Percentiles rank a stretch among this genome's conserved stretches.
These are phyloP conservation scores for Sula dactylatra DNA, from an alignment of 2,113 vertebrate genomes.

Conservation along the genomic window DNA sequence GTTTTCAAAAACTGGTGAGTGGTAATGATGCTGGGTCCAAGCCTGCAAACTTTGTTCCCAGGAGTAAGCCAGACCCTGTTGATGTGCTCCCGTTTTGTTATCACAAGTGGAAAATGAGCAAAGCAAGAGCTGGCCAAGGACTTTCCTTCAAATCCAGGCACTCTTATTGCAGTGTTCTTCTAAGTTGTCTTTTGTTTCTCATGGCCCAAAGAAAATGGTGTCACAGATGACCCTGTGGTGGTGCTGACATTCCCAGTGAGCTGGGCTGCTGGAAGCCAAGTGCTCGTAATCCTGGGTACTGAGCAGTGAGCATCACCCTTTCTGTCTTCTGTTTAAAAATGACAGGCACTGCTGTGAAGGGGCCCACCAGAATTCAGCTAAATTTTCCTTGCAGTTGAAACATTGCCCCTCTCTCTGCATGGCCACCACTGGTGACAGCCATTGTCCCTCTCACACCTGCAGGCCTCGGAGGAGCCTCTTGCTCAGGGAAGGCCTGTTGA, in stretches of 20 bases:
- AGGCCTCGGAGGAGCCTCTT: background rate
- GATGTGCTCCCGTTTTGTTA: background rate
- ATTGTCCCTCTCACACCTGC: background rate
- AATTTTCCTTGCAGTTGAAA: background rate
- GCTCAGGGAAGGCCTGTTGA: background rate
- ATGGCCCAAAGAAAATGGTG: background rate
- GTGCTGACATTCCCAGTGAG: background rate
- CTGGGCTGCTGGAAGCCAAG: background rate
- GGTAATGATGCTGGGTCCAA: fast-evolving
- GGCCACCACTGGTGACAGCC: fast-evolving
- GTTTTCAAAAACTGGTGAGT: background rate
- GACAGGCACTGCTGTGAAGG: background rate
- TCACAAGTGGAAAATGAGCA: background rate
- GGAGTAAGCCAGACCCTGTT: background rate
- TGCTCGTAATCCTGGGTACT: background rate
- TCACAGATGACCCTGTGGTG: background rate
- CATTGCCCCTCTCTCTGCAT: background rate
- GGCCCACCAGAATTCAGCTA: background rate
- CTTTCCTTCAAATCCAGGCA: background rate
- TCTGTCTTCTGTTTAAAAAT: background rate
- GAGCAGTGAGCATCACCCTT: background rate
- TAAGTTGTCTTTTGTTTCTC: background rate
- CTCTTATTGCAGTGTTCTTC: background rate
- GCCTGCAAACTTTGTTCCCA: background rate
- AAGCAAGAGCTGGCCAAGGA: background rate